These are phyloP conservation scores for Catagonus wagneri DNA, from an alignment of 2,113 vertebrate genomes.

Conservation along the genomic window DNA sequence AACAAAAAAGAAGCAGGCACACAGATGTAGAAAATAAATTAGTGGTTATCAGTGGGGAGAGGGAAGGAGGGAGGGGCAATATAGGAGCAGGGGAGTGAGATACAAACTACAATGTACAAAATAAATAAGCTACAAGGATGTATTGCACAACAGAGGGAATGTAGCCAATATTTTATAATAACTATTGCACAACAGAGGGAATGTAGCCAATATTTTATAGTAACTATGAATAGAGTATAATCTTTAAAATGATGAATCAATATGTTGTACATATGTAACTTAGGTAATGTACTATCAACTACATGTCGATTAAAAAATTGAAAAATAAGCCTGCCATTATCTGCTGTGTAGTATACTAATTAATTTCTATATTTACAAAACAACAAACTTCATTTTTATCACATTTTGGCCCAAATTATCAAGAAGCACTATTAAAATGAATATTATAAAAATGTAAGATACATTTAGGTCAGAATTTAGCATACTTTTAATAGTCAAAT, in stretches of 20 bases:
- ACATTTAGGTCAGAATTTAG: not conserved
- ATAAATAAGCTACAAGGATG: not conserved
- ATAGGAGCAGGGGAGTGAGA: not conserved
- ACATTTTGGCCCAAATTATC: conserved; percentile 2
- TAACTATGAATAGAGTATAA: not conserved
- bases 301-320: not conserved
- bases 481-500: not conserved
- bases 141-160: not conserved
- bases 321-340: not conserved
- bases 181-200: not conserved
- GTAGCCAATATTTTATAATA: not conserved
- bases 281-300: not conserved
- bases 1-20: too few species aligned
- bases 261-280: not conserved
- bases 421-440: not conserved
- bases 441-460: not conserved
- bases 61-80: not conserved
- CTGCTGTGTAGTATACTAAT: not conserved
- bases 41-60: not conserved
- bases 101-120: not conserved
- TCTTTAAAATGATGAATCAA: not conserved
- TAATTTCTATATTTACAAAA: not conserved
- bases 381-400: not conserved
- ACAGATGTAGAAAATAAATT: too few species aligned
- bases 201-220: not conserved